These are phyloP conservation scores for Brienomyrus brachyistius DNA, from an alignment of 2,113 vertebrate species.

Conservation along the genomic window DNA sequence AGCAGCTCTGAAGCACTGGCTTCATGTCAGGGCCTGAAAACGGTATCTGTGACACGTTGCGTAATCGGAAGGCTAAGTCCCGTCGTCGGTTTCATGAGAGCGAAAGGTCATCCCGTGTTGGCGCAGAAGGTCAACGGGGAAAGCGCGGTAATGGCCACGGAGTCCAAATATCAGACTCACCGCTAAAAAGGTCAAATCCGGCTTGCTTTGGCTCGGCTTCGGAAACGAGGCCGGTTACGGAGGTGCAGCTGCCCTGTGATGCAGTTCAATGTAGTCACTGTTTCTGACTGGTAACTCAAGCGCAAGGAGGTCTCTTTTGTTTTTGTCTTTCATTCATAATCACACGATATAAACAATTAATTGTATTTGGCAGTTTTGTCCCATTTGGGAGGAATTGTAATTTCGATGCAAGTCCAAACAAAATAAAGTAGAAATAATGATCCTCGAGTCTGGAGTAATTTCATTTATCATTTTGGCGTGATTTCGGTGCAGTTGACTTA, in stretches of 20 bases:
- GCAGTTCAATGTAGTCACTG: background rate
- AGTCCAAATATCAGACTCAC: conserved; percentile 19
- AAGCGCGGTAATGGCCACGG: conserved; percentile 16
- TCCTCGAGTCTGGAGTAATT: background rate
- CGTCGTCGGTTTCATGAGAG: conserved; percentile 20
- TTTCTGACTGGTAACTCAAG: background rate
- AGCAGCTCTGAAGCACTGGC: background rate
- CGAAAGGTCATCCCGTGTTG: conserved; percentile 28
- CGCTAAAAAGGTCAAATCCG: conserved; percentile 18
- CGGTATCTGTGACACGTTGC: conserved; percentile 19
- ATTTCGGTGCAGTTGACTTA: background rate
- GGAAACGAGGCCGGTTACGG: background rate
- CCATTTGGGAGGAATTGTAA: background rate
- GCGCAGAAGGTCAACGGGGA: conserved; percentile 32
- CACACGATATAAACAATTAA: background rate
- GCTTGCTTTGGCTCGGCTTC: background rate
- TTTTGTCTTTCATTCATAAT: background rate
- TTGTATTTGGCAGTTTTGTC: background rate
- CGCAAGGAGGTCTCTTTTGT: background rate
- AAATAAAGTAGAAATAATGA: conserved; percentile 12
- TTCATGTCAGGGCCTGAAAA: background rate
- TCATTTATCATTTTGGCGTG: background rate
- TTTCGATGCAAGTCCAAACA: background rate
- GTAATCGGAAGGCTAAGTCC: conserved; percentile 24
- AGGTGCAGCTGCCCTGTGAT: background rate